Conservation (phyloP, 2,113 vertebrate species). For the Charadrius vociferus region DNA sequence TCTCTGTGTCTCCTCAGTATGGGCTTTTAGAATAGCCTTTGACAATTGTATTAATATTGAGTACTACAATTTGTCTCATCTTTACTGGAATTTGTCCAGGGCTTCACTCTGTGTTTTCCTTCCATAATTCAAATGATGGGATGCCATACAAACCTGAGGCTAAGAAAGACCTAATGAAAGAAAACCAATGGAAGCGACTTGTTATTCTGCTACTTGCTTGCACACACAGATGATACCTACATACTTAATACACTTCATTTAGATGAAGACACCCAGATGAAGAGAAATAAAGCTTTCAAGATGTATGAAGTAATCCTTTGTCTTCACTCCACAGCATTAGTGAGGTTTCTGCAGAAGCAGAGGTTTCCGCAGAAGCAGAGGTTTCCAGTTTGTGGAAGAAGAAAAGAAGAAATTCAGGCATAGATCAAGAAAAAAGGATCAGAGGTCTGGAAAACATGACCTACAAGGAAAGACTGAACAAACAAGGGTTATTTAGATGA, state of each 20-base stretch:
- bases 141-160: neutral
- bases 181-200: neutral
- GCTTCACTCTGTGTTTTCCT: neutral
- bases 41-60: neutral
- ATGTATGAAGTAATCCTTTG: neutral
- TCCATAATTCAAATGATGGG: neutral
- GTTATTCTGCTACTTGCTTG: neutral
- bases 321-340: neutral
- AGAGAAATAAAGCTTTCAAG: neutral
- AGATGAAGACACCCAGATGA: neutral
- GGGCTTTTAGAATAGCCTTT: neutral
- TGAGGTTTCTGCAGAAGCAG: neutral
- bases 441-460: neutral
- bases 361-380: neutral
- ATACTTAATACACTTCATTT: neutral
- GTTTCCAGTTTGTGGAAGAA: neutral
- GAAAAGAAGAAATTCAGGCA: neutral
- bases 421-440: neutral
- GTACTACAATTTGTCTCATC: neutral
- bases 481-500: neutral
- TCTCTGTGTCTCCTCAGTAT: neutral
- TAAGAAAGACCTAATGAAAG: neutral
- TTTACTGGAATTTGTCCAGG: neutral
- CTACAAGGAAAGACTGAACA: neutral
- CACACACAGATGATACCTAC: neutral